Evolutionary conservation across 1,140 invertebrate genomes (phyloP), one percentile per base, ranked within the genome.

Genomic region (Drosophila tsacasi): DNA sequence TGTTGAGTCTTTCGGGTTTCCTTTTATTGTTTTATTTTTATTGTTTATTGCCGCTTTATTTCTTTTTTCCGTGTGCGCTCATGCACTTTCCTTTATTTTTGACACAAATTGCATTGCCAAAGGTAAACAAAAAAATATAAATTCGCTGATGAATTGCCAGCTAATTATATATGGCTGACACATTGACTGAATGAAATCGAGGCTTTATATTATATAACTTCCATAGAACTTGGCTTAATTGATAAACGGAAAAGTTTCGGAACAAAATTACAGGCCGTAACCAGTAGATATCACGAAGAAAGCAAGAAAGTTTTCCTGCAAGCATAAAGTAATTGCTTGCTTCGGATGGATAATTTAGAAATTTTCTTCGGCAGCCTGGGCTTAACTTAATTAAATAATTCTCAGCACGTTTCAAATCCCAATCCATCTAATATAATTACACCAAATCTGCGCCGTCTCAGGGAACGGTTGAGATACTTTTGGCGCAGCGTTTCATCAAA

Each of bases 41-140:
- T 78, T 77, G 74, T 66, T 85, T 81, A 69, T 77, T 63, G 46
- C 47, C 58, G 39, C 79, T 80, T 85, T 78, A 66, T 81, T 67
- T 69, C 63, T 68, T 81, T 74, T 81, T 75, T 49, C 39, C 72
- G 71, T 65, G 57, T 83, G 59, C 49, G 52, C 17, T 49, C 54
- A 58, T 42, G 68, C 55, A 46, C 59, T 63, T 60, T 46, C 23
- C 25, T 47, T 65, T 37, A 52, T 44, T 58, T 83, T 55, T n/a
- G 30, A 25, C 72, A 49, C 57, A 60, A 61, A 69, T 69, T 77
- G 65, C 74, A 77, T 30, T 50, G 47, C 30, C 25, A 61, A 69
- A 67, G 32, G 64, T 77, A 77, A 61, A 50, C 74, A 68, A 77
- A 59, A 46, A 15, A 35, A 27, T 32, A n/a, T 30, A 44, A 60